phyloP scores from a whole-genome alignment of 2,888 invertebrate genomes.

The Chaetogeoica ovagalla region DNA sequence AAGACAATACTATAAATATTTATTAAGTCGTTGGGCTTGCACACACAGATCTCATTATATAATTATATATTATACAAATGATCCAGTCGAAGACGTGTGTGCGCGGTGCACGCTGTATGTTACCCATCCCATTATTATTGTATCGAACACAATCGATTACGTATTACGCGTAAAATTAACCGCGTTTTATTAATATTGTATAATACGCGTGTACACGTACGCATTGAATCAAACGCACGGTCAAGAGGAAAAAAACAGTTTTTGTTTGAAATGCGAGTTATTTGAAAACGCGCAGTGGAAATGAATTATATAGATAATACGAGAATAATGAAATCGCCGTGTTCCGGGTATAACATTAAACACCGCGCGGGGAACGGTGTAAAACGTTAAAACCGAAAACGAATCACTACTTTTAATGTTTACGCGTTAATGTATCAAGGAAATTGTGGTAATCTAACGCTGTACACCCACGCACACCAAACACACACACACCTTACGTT shows the following conservation, averaged over 20 bases:
- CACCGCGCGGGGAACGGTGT: constrained; percentile 1
- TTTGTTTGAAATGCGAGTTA: neutral
- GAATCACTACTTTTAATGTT: constrained; percentile 40
- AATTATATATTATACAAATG: too few species aligned
- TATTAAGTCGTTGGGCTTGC: too few species aligned
- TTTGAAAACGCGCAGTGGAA: constrained; percentile 16
- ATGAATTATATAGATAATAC: constrained; percentile 38
- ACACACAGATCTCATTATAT: too few species aligned
- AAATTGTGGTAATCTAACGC: constrained; percentile 7
- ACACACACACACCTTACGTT: neutral
- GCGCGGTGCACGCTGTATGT: too few species aligned
- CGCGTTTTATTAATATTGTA: too few species aligned
- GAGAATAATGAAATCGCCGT: constrained; percentile 44
- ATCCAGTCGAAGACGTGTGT: too few species aligned
- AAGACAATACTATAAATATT: too few species aligned
- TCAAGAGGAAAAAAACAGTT: neutral
- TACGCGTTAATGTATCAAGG: constrained; percentile 40
- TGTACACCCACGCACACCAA: too few species aligned
- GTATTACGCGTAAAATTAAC: too few species aligned
- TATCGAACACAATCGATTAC: too few species aligned
- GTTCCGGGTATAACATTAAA: constrained; percentile 44
- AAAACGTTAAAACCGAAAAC: constrained; percentile 27
- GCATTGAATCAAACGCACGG: constrained; percentile 15
- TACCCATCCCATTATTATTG: too few species aligned
- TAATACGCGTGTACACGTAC: neutral